phyloP scores from a whole-genome alignment of 2,888 invertebrate genomes.

The Epinotia ramella region DNA sequence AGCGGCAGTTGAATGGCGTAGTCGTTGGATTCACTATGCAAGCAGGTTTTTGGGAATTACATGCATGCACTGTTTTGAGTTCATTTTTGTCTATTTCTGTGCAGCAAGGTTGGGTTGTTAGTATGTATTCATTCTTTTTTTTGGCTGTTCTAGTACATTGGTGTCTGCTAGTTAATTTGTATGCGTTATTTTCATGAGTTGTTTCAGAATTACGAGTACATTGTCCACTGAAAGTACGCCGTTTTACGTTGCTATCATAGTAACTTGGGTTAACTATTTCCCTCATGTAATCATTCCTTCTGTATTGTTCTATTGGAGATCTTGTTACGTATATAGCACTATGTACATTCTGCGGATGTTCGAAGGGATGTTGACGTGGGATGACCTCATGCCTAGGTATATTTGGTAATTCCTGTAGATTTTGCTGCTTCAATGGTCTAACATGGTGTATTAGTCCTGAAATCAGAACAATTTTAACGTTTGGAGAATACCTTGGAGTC shows the following conservation, averaged over 20 bases:
- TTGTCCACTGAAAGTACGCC: slow-evolving; percentile 42
- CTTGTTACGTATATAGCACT: slow-evolving; percentile 56
- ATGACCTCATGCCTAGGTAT: slow-evolving; percentile 52
- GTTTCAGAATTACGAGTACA: slow-evolving; percentile 60
- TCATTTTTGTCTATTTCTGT: slow-evolving; percentile 48
- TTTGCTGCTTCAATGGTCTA: slow-evolving; percentile 49
- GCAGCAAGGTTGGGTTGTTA: slow-evolving; percentile 41
- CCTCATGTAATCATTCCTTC: slow-evolving; percentile 57
- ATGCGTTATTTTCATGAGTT: slow-evolving; percentile 33
- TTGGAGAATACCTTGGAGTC: no score
- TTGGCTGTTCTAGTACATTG: slow-evolving; percentile 56
- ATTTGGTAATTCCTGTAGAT: slow-evolving; percentile 55
- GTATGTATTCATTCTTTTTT: slow-evolving; percentile 27
- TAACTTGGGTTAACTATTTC: slow-evolving; percentile 47
- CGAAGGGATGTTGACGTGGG: slow-evolving; percentile 60
- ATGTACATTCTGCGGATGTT: slow-evolving; percentile 66
- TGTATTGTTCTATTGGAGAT: slow-evolving; percentile 54
- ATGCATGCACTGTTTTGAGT: slow-evolving; percentile 54
- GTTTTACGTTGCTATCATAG: neutral
- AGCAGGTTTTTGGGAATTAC: slow-evolving; percentile 53
- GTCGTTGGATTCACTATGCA: slow-evolving; percentile 48
- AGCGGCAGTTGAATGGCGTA: slow-evolving; percentile 52
- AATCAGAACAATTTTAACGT: slow-evolving; percentile 45
- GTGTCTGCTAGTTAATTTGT: slow-evolving; percentile 32
- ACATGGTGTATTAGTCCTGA: slow-evolving; percentile 60